Base-by-base conservation (phyloP, 2,888 invertebrate genomes). In the Hymenopus coronatus region DNA sequence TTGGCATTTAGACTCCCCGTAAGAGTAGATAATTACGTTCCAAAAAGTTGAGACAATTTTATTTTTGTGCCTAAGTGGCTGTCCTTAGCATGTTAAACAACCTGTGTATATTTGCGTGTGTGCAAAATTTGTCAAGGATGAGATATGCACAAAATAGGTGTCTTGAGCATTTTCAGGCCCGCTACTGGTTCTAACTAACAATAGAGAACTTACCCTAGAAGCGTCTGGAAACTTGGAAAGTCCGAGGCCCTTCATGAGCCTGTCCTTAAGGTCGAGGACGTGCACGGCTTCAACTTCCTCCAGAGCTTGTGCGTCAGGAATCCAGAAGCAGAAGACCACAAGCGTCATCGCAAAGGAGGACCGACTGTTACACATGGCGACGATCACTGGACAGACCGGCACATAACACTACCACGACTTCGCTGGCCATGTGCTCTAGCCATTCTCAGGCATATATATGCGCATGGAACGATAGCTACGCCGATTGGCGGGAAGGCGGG, bases 191-290 rank as follows among this genome's bases (percentile, higher is more conserved):
- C 6, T 33, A n/a, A n/a, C n/a, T n/a, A n/a, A n/a, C n/a, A n/a
- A 40, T 40, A 40, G 2, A 70, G 33, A 2, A 3, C 88, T 84
- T 87, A 89, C 89, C 89, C 88, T 89, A n/a, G 89, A 84, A 12
- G 82, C 87, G 89, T 89, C 89, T 4, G 89, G 89, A 12, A 84
- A 30, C 8, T 84, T 82, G 20, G 84, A 70, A 6, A 89, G 54
- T 6, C 89, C 89, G 30, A 89, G 70, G n/a, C 89, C 89, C 54
- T 89, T 83, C 8, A 89, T 87, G 40, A 89, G 83, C 30, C 84
- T 83, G 7, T 70, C 84, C 27, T 87, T 87, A 25, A 89, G 84
- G 14, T 20, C 25, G 20, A 70, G 54, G 54, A 70, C 20, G n/a
- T 70, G 15, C 20, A 70, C 20, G 6, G 54, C 20, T 70, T 3